Conservation (phyloP, 2,888 invertebrate genomes). For the Blomia tropicalis region DNA sequence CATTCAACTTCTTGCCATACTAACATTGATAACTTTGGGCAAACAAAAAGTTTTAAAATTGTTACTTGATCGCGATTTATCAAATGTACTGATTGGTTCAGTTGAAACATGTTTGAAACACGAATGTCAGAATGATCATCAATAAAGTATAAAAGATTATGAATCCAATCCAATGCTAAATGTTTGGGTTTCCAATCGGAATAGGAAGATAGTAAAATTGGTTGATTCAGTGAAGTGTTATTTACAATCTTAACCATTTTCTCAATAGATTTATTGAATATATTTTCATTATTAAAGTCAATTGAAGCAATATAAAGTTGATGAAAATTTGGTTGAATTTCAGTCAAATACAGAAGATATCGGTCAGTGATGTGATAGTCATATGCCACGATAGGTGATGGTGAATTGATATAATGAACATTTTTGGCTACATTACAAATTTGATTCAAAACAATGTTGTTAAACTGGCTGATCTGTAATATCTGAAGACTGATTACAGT, state of each 20-base stretch:
- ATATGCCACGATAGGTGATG: not conserved
- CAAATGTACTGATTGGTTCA: not conserved
- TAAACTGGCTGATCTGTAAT: not conserved
- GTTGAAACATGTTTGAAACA: not conserved
- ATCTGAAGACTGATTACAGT: not conserved
- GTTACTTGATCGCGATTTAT: not conserved
- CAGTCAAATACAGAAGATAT: not conserved
- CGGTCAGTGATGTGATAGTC: not conserved
- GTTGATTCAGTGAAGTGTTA: not conserved
- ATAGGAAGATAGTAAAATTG: not conserved
- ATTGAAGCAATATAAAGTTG: not conserved
- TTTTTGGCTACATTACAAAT: not conserved
- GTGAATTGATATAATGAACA: not conserved
- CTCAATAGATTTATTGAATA: not conserved
- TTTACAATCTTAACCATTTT: not conserved
- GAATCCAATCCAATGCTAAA: not conserved
- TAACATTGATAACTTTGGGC: not conserved
- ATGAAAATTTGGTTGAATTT: too few relatives aligned
- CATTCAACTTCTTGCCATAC: conserved; percentile 7
- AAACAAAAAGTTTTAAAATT: not conserved
- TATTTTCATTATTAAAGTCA: not conserved
- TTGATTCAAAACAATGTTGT: not conserved
- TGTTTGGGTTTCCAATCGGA: not conserved
- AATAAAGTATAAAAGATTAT: not conserved
- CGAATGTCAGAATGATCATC: not conserved